Percentiles rank a stretch among this genome's conserved stretches.
Conservation (phyloP, 23 tunicate species). For the Diplosoma virens region DNA sequence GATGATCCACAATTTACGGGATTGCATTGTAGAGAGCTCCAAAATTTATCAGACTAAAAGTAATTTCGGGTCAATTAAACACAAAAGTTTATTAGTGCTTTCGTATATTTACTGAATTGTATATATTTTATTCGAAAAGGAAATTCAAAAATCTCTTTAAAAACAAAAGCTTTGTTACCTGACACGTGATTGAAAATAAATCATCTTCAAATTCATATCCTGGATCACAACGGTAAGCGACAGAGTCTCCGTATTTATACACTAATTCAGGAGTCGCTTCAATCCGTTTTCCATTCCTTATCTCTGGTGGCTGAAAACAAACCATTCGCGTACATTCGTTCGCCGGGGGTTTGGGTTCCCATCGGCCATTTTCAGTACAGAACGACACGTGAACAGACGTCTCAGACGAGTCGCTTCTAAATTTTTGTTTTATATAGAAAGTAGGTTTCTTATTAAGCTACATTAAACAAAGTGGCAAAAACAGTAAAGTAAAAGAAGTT, state of each 20-base stretch:
- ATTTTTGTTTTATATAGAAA: too few relatives aligned
- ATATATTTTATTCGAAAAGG: too few relatives aligned
- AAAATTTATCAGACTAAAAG: conserved; percentile 36
- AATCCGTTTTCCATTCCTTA: conserved; percentile 5
- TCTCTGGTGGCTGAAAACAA: conserved; percentile 44
- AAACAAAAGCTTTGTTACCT: conserved; percentile 33
- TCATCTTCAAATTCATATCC: conserved; percentile 58
- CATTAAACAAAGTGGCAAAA: too few relatives aligned
- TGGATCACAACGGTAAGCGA: conserved; percentile 42
- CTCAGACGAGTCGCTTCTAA: too few relatives aligned
- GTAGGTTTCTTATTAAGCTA: too few relatives aligned
- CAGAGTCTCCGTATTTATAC: conserved; percentile 33
- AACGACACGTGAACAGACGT: not conserved
- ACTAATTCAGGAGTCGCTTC: not conserved
- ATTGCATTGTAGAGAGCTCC: conserved; percentile 58
- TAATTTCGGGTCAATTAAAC: not conserved
- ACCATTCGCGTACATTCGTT: conserved; percentile 30
- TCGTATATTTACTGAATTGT: too few relatives aligned
- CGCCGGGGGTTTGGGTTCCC: not conserved
- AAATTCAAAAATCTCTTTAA: too few relatives aligned
- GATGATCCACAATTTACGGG: conserved; percentile 53
- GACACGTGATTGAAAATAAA: conserved; percentile 36
- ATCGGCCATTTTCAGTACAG: conserved; percentile 4
- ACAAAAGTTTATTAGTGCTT: not conserved
- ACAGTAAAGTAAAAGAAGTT: too few relatives aligned